phyloP scores from a whole-genome alignment of 2,888 invertebrate species.

The Leptodirus hochenwartii region DNA sequence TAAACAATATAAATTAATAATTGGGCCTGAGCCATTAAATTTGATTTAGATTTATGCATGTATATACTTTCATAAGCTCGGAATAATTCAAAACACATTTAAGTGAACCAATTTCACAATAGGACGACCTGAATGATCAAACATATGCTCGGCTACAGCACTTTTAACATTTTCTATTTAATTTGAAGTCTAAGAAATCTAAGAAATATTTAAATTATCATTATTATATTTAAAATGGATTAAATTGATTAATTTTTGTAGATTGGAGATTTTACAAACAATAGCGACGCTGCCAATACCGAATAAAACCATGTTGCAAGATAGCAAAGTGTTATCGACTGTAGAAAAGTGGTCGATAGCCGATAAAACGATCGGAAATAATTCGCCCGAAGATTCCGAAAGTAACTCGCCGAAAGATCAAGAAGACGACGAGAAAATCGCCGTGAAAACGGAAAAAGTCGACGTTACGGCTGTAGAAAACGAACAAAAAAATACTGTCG shows the following conservation, averaged over 20 bases:
- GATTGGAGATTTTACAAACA: constrained; percentile 59
- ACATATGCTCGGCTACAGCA: too few relatives aligned
- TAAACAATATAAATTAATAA: too few relatives aligned
- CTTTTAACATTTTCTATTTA: too few relatives aligned
- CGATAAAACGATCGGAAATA: constrained; percentile 21
- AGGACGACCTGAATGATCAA: too few relatives aligned
- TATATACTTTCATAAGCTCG: too few relatives aligned
- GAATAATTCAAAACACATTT: too few relatives aligned
- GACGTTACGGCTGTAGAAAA: neutral
- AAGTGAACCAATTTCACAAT: too few relatives aligned
- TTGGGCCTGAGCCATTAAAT: too few relatives aligned
- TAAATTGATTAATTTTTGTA: constrained; percentile 21
- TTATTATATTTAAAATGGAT: constrained; percentile 1
- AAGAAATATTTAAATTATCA: too few relatives aligned
- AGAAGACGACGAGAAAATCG: constrained; percentile 11
- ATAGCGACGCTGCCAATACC: constrained; percentile 76
- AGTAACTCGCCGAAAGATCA: constrained; percentile 23
- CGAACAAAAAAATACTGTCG: constrained; percentile 2
- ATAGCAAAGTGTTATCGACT: constrained; percentile 72
- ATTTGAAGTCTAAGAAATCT: too few relatives aligned
- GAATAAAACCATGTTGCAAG: constrained; percentile 82
- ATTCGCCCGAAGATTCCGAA: constrained; percentile 25
- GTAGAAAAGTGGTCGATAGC: constrained; percentile 65
- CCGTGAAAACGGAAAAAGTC: constrained; percentile 2
- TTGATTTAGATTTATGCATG: too few relatives aligned